Evolutionary conservation across 2,888 invertebrate species (phyloP), one percentile per base, ranked within the genome.

Genomic region (Erpobdella octoculata): DNA sequence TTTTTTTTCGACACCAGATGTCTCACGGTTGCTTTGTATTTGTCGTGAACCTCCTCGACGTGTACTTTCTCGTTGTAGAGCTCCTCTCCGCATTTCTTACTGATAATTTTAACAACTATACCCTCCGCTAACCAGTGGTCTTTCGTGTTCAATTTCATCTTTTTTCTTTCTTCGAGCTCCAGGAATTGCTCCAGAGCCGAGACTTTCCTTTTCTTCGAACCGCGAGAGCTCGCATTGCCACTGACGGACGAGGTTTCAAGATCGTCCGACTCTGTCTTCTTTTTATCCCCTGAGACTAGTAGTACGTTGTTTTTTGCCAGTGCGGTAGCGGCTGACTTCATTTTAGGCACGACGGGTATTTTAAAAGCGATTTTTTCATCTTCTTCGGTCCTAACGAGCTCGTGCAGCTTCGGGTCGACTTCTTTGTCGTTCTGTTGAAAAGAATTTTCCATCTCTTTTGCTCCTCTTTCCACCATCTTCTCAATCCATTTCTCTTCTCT

Each of bases 51-150:
- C 76, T 84, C 81, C 78, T 80, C 85, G 0, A 97, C 87, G 0
- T 90, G 86, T 0, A 90, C 96, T 81, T 98, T 98, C 77, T 91
- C 88, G 80, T 92, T 93, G 81, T 91, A 91, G 81, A 88, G 96
- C 78, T 90, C 90, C 0, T 91, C 90, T 0, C 96, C 96, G 2
- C 96, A 85, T 5, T 89, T 88, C 80, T 91, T 91, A 0, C 93
- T 91, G 0, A 91, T 84, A 0, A 97, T 88, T 85, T 96, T 95
- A 0, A 95, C 93, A 0, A 93, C 86, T 33, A 95, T 90, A 3
- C 88, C 89, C 77, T 90, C 88, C 0, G 88, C 86, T 0, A 97
- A 82, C 97, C 96, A 97, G 80, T 91, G 89, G 80, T 91, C 90
- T 82, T 89, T 90, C 64, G 90, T 76, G 73, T 85, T 85, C 61